A percentile compares a stretch with the other conserved stretches of the same genome.
These are phyloP conservation scores for Magallana nippona DNA, from an alignment of 2,888 invertebrate species.

Conservation along the genomic window DNA sequence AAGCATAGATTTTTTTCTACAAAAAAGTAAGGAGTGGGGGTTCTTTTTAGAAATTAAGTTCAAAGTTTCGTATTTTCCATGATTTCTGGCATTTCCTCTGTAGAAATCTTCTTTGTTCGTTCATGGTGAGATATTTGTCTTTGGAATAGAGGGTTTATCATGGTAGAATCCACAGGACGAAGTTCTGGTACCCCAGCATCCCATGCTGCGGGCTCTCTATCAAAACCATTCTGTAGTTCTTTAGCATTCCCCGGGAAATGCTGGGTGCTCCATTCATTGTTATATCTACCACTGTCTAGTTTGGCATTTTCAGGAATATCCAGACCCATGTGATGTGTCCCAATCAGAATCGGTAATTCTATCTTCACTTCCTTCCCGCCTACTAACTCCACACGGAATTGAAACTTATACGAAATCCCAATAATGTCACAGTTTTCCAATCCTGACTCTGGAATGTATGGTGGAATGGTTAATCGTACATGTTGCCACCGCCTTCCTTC, in stretches of 20 bases:
- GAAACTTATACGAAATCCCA: constrained; percentile 76
- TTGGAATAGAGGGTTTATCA: constrained; percentile 64
- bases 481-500: constrained; percentile 77
- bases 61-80: constrained; percentile 66
- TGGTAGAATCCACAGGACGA: constrained; percentile 58
- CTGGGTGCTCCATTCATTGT: constrained; percentile 68
- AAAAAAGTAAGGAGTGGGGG: background rate
- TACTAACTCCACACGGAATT: constrained; percentile 76
- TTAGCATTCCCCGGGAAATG: constrained; percentile 40
- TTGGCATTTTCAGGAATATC: constrained; percentile 58
- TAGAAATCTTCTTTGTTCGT: constrained; percentile 11
- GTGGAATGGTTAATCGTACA: constrained; percentile 76
- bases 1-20: no score
- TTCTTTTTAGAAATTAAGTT: constrained; percentile 10
- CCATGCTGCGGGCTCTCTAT: constrained; percentile 53
- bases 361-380: constrained; percentile 71
- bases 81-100: constrained; percentile 55
- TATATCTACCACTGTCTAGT: constrained; percentile 53
- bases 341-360: constrained; percentile 75
- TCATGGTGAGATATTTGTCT: constrained; percentile 42
- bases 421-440: constrained; percentile 79
- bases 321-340: constrained; percentile 67
- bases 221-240: constrained; percentile 34
- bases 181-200: constrained; percentile 65
- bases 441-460: constrained; percentile 78